Base-by-base conservation (phyloP, 2,888 invertebrate species). In the Slavum lentiscoides region DNA sequence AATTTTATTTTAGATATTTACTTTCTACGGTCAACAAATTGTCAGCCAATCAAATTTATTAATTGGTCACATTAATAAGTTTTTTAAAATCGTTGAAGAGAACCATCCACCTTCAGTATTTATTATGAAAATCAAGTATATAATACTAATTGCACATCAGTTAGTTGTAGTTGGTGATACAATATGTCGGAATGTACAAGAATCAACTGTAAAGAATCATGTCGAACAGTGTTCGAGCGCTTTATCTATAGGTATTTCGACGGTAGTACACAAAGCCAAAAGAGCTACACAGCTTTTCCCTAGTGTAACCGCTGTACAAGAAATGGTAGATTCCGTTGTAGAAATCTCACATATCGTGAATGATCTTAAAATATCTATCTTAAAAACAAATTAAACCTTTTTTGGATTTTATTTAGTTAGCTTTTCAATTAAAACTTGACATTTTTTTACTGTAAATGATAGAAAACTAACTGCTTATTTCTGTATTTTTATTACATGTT, bases 121-220 rank as follows among this genome's bases (percentile, higher is more conserved):
- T 81, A 73, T 85, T 43, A 95, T 95, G 19, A 94, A 96, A 86
- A 94, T 95, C 75, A 97, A 97, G 87, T 96, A 96, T 87, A 96
- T 98, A 15, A 94, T 97, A 58, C 89, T 98, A 72, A 94, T 94
- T 86, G 97, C 96, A 43, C 97, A 97, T 86, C 92, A 96, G 86
- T 89, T 98, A 85, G 95, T 98, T 30, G 94, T 95, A 86, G 96
- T 97, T 83, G 97, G 97, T 74, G 97, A 98, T 88, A 95, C 94
- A 72, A 93, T 97, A 49, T 93, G 96, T 86, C 91, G 94, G 84
- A 95, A 95, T 87, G 90, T 96, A 66, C 89, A 91, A 49, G 91
- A 93, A 85, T 89, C 90, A 80, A 92, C 93, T 83, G 88, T 95
- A 69, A 91, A 92, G 85, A 90, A 91, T 70, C 90, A 92, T 85